Conservation (phyloP, 2,797 vertebrate species). For the Sebastes taczanowskii region DNA sequence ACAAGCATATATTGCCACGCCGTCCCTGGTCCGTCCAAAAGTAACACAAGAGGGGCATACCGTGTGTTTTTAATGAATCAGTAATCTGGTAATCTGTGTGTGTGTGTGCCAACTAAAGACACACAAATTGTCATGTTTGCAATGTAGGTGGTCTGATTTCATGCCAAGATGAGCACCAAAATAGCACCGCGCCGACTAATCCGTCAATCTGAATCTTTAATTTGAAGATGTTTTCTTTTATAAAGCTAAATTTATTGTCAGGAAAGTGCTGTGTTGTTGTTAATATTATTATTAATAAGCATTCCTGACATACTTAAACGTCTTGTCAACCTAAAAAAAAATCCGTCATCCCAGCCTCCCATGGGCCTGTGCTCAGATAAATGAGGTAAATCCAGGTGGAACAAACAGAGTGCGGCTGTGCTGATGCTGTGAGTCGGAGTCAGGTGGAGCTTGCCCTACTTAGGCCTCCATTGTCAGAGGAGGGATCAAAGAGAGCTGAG, state of each 20-base stretch:
- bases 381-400: slow-evolving; percentile 9
- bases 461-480: slow-evolving; percentile 12
- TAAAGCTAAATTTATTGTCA: background rate
- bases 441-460: slow-evolving; percentile 32
- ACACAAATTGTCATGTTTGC: too few relatives aligned
- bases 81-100: too few relatives aligned
- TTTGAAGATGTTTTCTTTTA: background rate
- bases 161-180: too few relatives aligned
- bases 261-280: background rate
- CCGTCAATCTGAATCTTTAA: too few relatives aligned
- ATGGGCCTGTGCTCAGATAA: background rate
- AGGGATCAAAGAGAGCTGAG: slow-evolving; percentile 21
- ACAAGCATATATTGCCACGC: rapidly evolving
- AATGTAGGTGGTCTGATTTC: too few relatives aligned
- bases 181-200: too few relatives aligned
- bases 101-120: too few relatives aligned
- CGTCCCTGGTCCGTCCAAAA: too few relatives aligned
- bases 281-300: background rate
- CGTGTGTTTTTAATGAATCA: too few relatives aligned
- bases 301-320: background rate
- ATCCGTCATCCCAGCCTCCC: slow-evolving; percentile 2
- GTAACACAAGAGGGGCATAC: too few relatives aligned
- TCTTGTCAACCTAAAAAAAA: background rate
- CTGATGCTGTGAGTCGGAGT: background rate
- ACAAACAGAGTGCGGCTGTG: background rate